A percentile compares a stretch with the other conserved stretches of the same genome.
These are phyloP conservation scores for Linhomoeus sp. DNA, from an alignment of 2,888 invertebrate species.

Conservation along the genomic window DNA sequence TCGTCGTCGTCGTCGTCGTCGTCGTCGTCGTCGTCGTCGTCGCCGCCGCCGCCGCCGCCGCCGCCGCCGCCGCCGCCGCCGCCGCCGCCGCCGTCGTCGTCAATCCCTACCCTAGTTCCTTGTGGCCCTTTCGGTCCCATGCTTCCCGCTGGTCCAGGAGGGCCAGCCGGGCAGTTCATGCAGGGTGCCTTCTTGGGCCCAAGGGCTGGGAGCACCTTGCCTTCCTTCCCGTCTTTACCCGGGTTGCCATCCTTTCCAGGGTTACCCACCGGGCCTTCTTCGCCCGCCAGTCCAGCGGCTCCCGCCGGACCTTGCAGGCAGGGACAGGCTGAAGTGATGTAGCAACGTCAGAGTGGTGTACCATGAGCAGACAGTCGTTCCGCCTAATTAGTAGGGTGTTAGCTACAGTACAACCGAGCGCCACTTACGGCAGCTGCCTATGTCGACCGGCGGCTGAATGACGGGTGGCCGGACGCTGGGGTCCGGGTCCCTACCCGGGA, in stretches of 20 bases:
- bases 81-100: too few species aligned
- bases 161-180: slow-evolving; percentile 23
- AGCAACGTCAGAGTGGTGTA: too few species aligned
- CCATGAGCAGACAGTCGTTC: too few species aligned
- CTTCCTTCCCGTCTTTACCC: slow-evolving; percentile 1
- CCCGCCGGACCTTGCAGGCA: too few species aligned
- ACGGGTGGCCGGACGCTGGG: neutral
- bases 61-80: too few species aligned
- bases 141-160: slow-evolving; percentile 17
- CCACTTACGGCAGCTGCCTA: neutral
- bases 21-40: too few species aligned
- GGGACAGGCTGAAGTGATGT: too few species aligned
- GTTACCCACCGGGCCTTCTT: slow-evolving; percentile 4
- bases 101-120: too few species aligned
- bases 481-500: neutral
- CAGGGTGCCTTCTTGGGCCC: slow-evolving; percentile 12
- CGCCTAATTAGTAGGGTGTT: too few species aligned
- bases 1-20: too few species aligned
- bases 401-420: neutral
- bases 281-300: neutral
- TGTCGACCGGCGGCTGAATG: neutral
- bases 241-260: slow-evolving; percentile 11
- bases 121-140: neutral
- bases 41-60: too few species aligned
- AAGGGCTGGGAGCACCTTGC: slow-evolving; percentile 8